Evolutionary conservation across 2,888 invertebrate species (phyloP).

Genomic region (Sphaerophoria rueppellii): DNA sequence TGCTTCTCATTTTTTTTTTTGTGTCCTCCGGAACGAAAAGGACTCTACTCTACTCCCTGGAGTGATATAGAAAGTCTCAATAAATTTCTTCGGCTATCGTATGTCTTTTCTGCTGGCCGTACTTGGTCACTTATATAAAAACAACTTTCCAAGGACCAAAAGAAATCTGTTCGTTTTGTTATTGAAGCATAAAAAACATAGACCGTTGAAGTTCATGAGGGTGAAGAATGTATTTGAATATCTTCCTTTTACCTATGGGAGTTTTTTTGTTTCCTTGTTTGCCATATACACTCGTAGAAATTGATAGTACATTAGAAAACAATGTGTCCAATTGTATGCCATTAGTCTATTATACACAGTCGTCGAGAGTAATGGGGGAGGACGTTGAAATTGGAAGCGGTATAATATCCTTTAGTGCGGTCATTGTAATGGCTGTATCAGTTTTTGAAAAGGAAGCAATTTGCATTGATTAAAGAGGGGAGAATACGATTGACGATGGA

Average conservation of each 20-base stretch:
- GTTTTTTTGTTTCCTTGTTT: not conserved
- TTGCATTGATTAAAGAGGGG: constrained; percentile 66
- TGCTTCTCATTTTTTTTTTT: constrained; percentile 43
- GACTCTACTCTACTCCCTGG: constrained; percentile 65
- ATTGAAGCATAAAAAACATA: constrained; percentile 57
- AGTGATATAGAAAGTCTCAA: constrained; percentile 65
- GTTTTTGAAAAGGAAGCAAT: constrained; percentile 56
- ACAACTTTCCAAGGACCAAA: constrained; percentile 31
- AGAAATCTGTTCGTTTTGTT: constrained; percentile 60
- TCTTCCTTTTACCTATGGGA: constrained; percentile 14
- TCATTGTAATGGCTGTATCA: not conserved
- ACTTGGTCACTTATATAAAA: constrained; percentile 34
- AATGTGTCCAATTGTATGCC: constrained; percentile 66
- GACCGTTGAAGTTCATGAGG: constrained; percentile 2
- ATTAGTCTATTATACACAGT: constrained; percentile 64
- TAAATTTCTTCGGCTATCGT: constrained; percentile 72
- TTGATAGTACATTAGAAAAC: constrained; percentile 42
- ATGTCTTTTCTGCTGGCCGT: constrained; percentile 68
- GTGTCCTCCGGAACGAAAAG: constrained; percentile 63
- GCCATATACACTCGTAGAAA: not conserved
- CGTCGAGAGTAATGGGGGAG: not conserved
- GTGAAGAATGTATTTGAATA: constrained; percentile 56
- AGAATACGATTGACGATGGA: not conserved
- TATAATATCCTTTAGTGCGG: constrained; percentile 63
- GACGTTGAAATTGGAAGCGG: constrained; percentile 5